Percentiles rank a stretch among this genome's conserved stretches.
phyloP scores from a whole-genome alignment of 1,140 invertebrate species.

The Meloidogyne hapla region DNA sequence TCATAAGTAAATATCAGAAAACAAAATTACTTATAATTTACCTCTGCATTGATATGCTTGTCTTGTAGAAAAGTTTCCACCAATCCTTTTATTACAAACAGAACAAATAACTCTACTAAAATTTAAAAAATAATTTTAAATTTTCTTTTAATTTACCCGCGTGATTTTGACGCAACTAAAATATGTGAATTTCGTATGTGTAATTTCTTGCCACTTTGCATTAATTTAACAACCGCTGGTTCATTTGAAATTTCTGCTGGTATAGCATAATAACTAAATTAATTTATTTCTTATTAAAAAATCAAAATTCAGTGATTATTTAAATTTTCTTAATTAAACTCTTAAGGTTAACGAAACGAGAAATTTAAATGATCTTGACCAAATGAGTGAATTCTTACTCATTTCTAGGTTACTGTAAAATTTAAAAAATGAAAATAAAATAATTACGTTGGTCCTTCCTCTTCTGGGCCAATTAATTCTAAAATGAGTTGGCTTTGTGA shows the following conservation, averaged over 20 bases:
- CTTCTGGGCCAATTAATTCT: constrained; percentile 22
- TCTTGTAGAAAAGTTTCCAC: constrained; percentile 13
- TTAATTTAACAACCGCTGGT: constrained; percentile 26
- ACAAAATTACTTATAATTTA: background rate
- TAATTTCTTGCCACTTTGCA: constrained; percentile 27
- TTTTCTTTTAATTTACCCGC: background rate
- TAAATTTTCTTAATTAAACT: too few species aligned
- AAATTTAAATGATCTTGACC: too few species aligned
- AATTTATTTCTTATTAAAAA: too few species aligned
- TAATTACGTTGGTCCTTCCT: constrained; percentile 13
- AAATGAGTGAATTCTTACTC: too few species aligned
- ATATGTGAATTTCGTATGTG: constrained; percentile 21
- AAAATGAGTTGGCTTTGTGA: constrained; percentile 21
- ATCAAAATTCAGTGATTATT: too few species aligned
- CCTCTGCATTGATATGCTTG: constrained; percentile 27
- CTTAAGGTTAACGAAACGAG: too few species aligned
- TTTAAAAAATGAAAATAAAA: background rate
- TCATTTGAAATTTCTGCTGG: constrained; percentile 14
- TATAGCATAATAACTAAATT: constrained; percentile 12
- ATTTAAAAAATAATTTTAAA: background rate
- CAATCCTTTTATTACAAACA: constrained; percentile 24
- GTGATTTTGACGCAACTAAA: constrained; percentile 20
- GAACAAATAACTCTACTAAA: constrained; percentile 18
- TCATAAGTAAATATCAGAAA: too few species aligned
- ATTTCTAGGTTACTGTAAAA: background rate